phyloP scores from a whole-genome alignment of 1,140 invertebrate genomes.

The Bombus soroeensis region DNA sequence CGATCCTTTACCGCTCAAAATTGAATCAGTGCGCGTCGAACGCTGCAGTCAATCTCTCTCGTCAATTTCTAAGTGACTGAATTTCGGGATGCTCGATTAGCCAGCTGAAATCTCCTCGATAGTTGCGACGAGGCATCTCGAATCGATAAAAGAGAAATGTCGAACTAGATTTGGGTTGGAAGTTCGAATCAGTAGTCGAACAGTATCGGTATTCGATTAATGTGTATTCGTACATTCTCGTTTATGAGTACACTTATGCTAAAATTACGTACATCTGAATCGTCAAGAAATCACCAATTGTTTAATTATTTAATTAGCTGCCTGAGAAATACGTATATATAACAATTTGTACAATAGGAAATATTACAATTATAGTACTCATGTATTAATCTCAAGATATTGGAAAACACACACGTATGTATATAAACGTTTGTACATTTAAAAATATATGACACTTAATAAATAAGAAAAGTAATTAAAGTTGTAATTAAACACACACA shows the following conservation, averaged over 20 bases:
- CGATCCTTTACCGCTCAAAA: conserved; percentile 51
- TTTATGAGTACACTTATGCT: background rate
- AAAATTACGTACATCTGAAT: background rate
- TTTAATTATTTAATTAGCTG: too few relatives aligned
- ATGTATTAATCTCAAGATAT: background rate
- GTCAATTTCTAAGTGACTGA: conserved; percentile 67
- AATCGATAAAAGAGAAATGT: conserved; percentile 28
- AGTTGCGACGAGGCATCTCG: background rate
- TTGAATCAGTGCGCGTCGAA: conserved; percentile 61
- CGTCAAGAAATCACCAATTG: background rate
- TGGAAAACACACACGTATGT: background rate
- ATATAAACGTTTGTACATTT: background rate
- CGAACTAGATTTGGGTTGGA: background rate
- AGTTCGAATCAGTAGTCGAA: background rate
- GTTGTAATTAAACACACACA: too few relatives aligned
- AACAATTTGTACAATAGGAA: background rate
- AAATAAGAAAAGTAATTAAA: background rate
- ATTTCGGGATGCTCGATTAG: conserved; percentile 61
- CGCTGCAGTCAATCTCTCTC: conserved; percentile 59
- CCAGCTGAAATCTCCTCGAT: conserved; percentile 44
- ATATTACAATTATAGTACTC: too few relatives aligned
- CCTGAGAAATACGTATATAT: background rate
- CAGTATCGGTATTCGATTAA: background rate
- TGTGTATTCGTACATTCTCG: background rate
- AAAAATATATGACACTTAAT: background rate